These are phyloP conservation scores for Euthynnus affinis DNA, from an alignment of 2,797 vertebrate genomes.

Conservation along the genomic window DNA sequence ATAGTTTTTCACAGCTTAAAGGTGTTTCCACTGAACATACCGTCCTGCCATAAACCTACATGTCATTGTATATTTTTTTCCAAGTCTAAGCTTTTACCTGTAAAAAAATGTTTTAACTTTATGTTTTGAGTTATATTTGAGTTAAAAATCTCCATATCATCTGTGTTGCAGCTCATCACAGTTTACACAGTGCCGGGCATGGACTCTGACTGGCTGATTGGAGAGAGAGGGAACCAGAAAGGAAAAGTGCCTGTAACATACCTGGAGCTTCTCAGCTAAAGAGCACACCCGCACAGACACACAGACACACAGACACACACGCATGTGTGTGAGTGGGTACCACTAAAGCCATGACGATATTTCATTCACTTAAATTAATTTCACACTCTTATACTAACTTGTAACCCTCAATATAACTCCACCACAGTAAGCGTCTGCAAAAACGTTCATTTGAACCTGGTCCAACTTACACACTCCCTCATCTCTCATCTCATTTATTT, in stretches of 20 bases:
- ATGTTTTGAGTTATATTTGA: not conserved
- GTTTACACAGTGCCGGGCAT: slow-evolving; percentile 97
- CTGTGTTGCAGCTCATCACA: slow-evolving; percentile 90
- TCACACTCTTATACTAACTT: slow-evolving; percentile 25
- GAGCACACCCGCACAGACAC: not conserved
- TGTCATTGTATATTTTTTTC: too few species aligned
- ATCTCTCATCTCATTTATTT: not conserved
- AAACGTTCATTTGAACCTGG: not conserved
- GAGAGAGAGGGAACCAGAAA: slow-evolving; percentile 94
- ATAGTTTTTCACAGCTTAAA: too few species aligned
- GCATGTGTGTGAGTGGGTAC: slow-evolving; percentile 40
- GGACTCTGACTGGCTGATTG: slow-evolving; percentile 97
- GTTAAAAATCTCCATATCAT: not conserved
- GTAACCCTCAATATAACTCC: slow-evolving; percentile 15
- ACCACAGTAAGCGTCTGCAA: slow-evolving; percentile 1
- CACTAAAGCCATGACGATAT: slow-evolving; percentile 54
- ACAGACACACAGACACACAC: slow-evolving; percentile 20
- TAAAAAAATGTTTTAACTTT: not conserved
- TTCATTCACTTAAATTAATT: slow-evolving; percentile 19
- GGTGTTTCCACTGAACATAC: too few species aligned
- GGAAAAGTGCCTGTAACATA: slow-evolving; percentile 98
- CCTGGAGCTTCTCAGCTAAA: slow-evolving; percentile 95
- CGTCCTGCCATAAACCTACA: too few species aligned
- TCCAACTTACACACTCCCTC: not conserved
- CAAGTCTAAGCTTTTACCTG: not conserved